Conservation (phyloP, 2,113 vertebrate species). For the Podarcis cretensis region DNA sequence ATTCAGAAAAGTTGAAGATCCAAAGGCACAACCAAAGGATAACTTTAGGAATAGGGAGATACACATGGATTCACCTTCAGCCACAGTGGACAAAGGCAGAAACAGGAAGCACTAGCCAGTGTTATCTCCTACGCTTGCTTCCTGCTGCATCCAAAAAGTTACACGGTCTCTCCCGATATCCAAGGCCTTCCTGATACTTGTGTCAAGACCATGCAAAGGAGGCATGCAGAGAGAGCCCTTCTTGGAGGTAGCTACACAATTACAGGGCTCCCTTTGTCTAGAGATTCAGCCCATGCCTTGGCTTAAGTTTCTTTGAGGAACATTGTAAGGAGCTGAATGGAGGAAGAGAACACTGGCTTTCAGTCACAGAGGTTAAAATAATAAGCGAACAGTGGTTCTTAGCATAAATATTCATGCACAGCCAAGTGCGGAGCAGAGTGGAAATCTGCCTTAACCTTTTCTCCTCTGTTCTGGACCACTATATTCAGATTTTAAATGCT, state of each 20-base stretch:
- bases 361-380: neutral
- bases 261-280: neutral
- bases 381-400: neutral
- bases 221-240: neutral
- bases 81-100: neutral
- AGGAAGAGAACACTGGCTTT: neutral
- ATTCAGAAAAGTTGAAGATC: no score
- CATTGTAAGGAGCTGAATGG: neutral
- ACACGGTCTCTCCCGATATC: no score
- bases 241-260: neutral
- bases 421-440: neutral
- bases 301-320: neutral
- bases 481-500: neutral
- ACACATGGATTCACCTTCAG: neutral
- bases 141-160: neutral
- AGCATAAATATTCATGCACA: neutral
- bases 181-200: neutral
- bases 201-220: neutral
- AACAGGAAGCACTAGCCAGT: neutral
- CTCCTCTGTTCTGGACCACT: neutral
- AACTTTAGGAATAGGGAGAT: neutral
- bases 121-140: neutral
- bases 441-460: neutral
- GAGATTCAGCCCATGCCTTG: neutral
- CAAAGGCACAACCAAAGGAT: no score